Conservation (phyloP, 2,113 vertebrate genomes). For the Dermatemys mawii region DNA sequence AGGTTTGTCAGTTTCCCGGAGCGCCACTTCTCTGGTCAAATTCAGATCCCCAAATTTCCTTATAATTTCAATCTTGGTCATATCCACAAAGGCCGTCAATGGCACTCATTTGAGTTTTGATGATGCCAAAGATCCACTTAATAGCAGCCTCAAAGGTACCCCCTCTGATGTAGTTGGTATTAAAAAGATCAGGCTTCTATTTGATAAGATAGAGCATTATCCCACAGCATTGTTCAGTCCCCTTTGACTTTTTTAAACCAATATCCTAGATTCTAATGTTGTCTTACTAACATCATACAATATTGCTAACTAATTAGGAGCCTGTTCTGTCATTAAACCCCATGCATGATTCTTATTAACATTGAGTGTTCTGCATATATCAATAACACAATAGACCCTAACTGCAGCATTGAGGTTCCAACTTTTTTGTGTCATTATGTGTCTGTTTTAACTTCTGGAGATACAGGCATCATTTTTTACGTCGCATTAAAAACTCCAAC, state of each 20-base stretch:
- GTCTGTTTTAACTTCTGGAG: slow-evolving; percentile 32
- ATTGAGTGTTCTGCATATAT: neutral
- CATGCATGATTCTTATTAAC: slow-evolving; percentile 13
- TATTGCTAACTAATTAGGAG: neutral
- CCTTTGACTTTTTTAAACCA: slow-evolving; percentile 1
- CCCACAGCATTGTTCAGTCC: neutral
- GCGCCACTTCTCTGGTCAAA: neutral
- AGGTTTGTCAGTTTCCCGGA: neutral
- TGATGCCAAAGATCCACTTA: neutral
- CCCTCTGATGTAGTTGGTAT: neutral
- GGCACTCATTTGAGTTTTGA: neutral
- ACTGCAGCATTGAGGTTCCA: neutral
- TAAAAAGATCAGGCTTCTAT: neutral
- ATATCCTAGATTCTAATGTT: neutral
- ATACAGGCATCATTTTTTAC: neutral
- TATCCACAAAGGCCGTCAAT: neutral
- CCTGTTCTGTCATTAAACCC: slow-evolving; percentile 1
- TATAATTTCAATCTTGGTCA: neutral
- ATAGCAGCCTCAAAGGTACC: neutral
- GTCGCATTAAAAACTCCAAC: neutral
- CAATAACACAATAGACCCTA: neutral
- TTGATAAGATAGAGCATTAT: neutral
- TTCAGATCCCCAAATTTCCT: neutral
- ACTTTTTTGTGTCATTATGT: neutral
- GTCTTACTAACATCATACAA: slow-evolving; percentile 35